Evolutionary conservation across 2,888 invertebrate species (phyloP), one percentile per base, ranked within the genome.

Genomic region (Nasonia oneida): DNA sequence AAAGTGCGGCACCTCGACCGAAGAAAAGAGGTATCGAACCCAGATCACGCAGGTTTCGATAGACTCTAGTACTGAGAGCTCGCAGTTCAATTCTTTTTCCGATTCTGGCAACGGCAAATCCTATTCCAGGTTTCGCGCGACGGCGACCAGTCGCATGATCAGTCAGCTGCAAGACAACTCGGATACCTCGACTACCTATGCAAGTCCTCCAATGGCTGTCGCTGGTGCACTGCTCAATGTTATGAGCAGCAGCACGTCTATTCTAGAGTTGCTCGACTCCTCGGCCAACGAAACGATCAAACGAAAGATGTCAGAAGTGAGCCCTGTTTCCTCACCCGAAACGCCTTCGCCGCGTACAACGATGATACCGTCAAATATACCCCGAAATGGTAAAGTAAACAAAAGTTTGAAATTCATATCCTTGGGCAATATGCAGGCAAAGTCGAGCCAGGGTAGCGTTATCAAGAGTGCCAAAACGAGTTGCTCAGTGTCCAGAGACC

Each of bases 271-370:
- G 84, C 87, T 93, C 2, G 92, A 93, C 83, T 90, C 90, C 0
- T 90, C 92, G 0, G 83, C 87, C 12, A 90, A 89, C 12, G 91
- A 90, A 23, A 88, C 86, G 2, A 74, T 90, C 10, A 89, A 87
- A 37, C 85, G 81, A 0, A 85, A 88, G 23, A 88, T 87, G 47
- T 75, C 83, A 12, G 87, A 90, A n/a, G 84, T 93, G 4, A 93
- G 92, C 88, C 92, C 93, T 0, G 93, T 93, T 1, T 93, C 93
- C 0, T 92, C 93, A 0, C 93, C 93, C 3, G 93, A 92, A 87
- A 93, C 93, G 2, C 93, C 93, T 4, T 93, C 93, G 0, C 92
- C 93, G 0, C 88, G 92, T 15, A 92, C 91, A 1, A 92, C 93
- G 89, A 91, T 87, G 79, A 83, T 93, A 61, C 91, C 93, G 0